Evolutionary conservation across 2,888 invertebrate genomes (phyloP).

Genomic region (Psylliodes chrysocephalus): DNA sequence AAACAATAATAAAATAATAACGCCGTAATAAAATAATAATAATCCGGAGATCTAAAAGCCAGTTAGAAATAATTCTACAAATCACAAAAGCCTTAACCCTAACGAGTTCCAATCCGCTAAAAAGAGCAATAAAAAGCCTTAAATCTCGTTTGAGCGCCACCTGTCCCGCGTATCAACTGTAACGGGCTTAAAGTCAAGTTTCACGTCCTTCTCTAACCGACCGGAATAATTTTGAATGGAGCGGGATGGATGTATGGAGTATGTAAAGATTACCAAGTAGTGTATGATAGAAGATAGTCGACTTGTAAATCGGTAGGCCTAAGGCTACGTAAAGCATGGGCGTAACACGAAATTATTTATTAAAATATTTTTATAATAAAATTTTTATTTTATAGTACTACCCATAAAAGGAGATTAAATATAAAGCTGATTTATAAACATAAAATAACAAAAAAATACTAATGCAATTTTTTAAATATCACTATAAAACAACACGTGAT

Average conservation of each 20-base stretch:
- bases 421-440: too few relatives aligned
- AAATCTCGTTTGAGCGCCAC: conserved; percentile 44
- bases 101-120: conserved; percentile 33
- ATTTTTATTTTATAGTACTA: too few relatives aligned
- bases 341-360: not conserved
- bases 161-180: conserved; percentile 33
- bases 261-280: conserved; percentile 25
- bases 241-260: conserved; percentile 16
- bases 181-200: conserved; percentile 22
- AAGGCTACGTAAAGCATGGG: conserved; percentile 36
- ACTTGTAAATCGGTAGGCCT: conserved; percentile 49
- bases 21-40: too few relatives aligned
- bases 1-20: too few relatives aligned
- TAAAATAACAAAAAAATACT: too few relatives aligned
- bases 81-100: conserved; percentile 34
- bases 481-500: too few relatives aligned
- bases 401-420: too few relatives aligned
- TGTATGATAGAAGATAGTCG: conserved; percentile 49
- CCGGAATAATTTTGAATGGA: not conserved
- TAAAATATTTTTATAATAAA: not conserved
- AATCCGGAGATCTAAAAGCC: too few relatives aligned
- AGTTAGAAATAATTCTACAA: conserved; percentile 32
- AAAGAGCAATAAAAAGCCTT: conserved; percentile 33
- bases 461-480: too few relatives aligned
- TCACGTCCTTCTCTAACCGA: conserved; percentile 21